Evolutionary conservation across 2,113 vertebrate genomes (phyloP).

Genomic region (Paracyprichromis sp.): DNA sequence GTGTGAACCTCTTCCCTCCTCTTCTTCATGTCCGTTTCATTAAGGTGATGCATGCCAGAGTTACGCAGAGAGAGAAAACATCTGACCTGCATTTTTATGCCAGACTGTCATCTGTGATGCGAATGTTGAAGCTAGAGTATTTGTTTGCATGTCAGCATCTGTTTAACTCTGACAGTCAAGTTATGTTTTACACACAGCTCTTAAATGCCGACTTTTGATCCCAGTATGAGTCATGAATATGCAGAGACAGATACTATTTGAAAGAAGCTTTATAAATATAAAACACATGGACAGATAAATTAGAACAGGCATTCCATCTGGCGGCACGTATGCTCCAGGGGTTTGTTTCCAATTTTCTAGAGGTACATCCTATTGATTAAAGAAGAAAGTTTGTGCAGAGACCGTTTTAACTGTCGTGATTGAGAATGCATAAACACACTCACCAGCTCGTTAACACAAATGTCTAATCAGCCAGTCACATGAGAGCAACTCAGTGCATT

Average conservation of each 20-base stretch:
- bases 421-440: neutral
- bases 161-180: neutral
- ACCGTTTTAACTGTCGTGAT: neutral
- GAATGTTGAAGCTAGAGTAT: neutral
- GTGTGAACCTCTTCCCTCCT: neutral
- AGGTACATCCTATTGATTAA: neutral
- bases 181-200: neutral
- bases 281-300: neutral
- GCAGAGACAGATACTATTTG: neutral
- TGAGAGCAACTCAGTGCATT: neutral
- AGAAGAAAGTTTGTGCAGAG: neutral
- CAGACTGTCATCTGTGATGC: neutral
- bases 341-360: neutral
- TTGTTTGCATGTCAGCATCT: neutral
- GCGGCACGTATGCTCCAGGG: neutral
- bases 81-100: neutral
- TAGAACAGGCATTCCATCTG: rapidly evolving
- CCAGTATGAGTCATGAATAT: neutral
- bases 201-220: neutral
- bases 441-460: neutral
- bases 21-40: neutral
- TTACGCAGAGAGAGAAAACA: neutral
- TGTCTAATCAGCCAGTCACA: neutral
- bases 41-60: neutral
- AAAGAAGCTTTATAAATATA: neutral